A percentile compares a stretch with the other conserved stretches of the same genome.
phyloP scores from a whole-genome alignment of 30 jellyfish, hydroid and myxozoan species.

The Pseudorhiza aurosa region DNA sequence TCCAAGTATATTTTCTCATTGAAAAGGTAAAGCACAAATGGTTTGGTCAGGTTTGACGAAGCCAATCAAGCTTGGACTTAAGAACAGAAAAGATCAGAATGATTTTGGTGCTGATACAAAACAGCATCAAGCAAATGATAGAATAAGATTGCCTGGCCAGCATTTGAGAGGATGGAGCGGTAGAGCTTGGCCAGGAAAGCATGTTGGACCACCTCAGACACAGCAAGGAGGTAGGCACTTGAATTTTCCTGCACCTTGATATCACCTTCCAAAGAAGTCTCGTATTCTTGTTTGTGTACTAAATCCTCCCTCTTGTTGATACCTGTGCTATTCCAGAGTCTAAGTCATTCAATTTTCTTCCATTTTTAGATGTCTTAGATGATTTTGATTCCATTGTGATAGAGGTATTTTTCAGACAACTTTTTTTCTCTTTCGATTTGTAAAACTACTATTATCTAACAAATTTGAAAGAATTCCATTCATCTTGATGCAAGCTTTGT shows the following conservation, averaged over 20 bases:
- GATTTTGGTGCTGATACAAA: slow-evolving; percentile 33
- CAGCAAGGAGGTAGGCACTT: slow-evolving; percentile 74
- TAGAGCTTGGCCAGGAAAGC: slow-evolving; percentile 88
- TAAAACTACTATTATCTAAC: background rate
- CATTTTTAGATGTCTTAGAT: slow-evolving; percentile 31
- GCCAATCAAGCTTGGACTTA: slow-evolving; percentile 67
- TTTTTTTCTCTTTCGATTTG: background rate
- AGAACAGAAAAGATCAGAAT: slow-evolving; percentile 39
- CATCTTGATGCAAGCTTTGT: no score
- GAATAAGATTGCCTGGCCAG: slow-evolving; percentile 8
- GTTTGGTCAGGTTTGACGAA: slow-evolving; percentile 91
- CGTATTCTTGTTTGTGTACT: no score
- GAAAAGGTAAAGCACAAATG: slow-evolving; percentile 76
- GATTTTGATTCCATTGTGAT: slow-evolving; percentile 91
- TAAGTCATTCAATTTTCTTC: no score
- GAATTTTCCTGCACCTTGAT: no score
- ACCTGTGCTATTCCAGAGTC: background rate
- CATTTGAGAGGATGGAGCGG: slow-evolving; percentile 92
- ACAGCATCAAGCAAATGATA: background rate
- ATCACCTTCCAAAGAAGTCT: no score
- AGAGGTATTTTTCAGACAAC: slow-evolving; percentile 89
- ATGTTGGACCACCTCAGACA: slow-evolving; percentile 90
- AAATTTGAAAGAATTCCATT: no score
- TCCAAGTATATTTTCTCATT: no score
- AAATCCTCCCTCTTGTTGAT: no score